Evolutionary conservation across 2,888 invertebrate genomes (phyloP), one percentile per base, ranked within the genome.

Genomic region (Drosophila anomalata): DNA sequence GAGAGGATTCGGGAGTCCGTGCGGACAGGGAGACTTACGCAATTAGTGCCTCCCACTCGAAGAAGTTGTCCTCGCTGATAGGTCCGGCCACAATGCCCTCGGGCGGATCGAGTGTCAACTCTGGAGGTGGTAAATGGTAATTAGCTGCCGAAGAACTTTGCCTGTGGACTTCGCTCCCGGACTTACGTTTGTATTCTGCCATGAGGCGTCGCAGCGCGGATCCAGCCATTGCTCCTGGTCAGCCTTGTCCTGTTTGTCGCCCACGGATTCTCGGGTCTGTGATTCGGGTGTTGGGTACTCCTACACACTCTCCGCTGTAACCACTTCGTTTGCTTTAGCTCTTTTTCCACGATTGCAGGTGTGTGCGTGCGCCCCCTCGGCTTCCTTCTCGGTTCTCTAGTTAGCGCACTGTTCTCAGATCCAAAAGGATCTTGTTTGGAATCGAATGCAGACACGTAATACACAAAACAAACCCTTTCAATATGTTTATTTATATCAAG

Each of bases 41-140:
- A 83, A 99, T 99, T 22, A 98, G 92, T 12, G 99, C 98, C 93
- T 99, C 99, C 99, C 99, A 99, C 94, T 99, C 99, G 92, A 99
- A 99, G 92, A 99, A 99, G 91, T 99, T 99, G 90, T 99, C 99
- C 93, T 99, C 99, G 90, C 97, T 98, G 58, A 98, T 95, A 26
- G 99, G 99, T 0, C 99, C 99, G 68, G 99, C 99, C 72, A 99
- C 96, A 65, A 99, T 99, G 50, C 99, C 99, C 93, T 99, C 97
- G 14, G 99, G 99, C 58, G 99, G 98, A 93, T 99, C 99, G 74
- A 98, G 92, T 36, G 98, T 98, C 76, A 99, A 92, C 92, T 99
- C 96, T 94, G 92, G 14, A 20, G 11, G 8, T 17, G 20, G 41
- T 9, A 8, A 20, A 20, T 42, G 33, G 7, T 26, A 26, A 60